Evolutionary conservation across 2,797 vertebrate species (phyloP).

Genomic region (Clamator glandarius): DNA sequence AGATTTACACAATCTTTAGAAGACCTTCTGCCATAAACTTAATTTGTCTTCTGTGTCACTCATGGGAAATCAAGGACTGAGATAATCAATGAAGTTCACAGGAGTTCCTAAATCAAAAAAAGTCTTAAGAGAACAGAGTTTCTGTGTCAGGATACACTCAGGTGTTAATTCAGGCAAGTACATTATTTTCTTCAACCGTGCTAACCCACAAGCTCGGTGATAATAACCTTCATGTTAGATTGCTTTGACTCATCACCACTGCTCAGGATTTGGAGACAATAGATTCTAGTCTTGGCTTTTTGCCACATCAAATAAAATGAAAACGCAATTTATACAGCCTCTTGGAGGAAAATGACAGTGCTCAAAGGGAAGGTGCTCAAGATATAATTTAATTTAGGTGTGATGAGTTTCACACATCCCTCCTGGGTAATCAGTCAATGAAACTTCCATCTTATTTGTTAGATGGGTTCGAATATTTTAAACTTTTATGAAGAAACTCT

Average conservation of each 20-base stretch:
- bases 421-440: slow-evolving; percentile 57
- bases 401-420: slow-evolving; percentile 48
- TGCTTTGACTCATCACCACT: slow-evolving; percentile 30
- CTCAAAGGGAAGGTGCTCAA: slow-evolving; percentile 51
- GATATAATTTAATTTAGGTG: slow-evolving; percentile 68
- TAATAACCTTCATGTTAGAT: slow-evolving; percentile 45
- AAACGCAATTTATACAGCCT: slow-evolving; percentile 55
- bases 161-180: slow-evolving; percentile 63
- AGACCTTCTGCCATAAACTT: slow-evolving; percentile 38
- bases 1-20: slow-evolving; percentile 7
- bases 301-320: slow-evolving; percentile 51
- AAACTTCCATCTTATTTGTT: slow-evolving; percentile 51
- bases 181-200: slow-evolving; percentile 37
- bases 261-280: background rate
- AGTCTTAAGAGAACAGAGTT: slow-evolving; percentile 46
- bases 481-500: background rate
- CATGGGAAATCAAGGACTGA: slow-evolving; percentile 66
- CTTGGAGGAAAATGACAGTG: slow-evolving; percentile 49
- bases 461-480: slow-evolving; percentile 32
- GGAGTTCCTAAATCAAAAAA: slow-evolving; percentile 37
- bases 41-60: slow-evolving; percentile 71
- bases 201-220: background rate
- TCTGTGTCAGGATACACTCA: slow-evolving; percentile 51
- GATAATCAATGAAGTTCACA: slow-evolving; percentile 71
- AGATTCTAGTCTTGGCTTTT: slow-evolving; percentile 21